Percentiles rank a stretch among this genome's conserved stretches.
These are phyloP conservation scores for Petrocephalus microphthalmus DNA, from an alignment of 2,113 vertebrate genomes.

Conservation along the genomic window DNA sequence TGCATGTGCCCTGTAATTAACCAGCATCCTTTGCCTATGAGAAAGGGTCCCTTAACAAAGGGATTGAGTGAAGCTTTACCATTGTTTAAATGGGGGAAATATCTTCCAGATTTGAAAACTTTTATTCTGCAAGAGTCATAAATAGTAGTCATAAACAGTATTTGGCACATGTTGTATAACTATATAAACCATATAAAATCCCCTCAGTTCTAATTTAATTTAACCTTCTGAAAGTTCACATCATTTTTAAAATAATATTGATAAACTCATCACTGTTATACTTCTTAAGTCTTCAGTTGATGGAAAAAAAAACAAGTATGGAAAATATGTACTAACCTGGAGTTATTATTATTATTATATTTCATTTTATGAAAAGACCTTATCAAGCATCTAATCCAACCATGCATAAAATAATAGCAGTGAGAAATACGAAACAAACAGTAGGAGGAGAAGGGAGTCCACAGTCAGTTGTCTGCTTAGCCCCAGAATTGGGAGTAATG, in stretches of 20 bases:
- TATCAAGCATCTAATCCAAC: neutral
- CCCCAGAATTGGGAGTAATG: neutral
- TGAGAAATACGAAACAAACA: neutral
- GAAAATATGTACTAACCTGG: neutral
- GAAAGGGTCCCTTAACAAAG: neutral
- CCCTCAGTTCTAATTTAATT: neutral
- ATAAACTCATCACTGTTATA: neutral
- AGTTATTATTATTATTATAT: neutral
- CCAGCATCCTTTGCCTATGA: neutral
- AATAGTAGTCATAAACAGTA: neutral
- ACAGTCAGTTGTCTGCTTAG: neutral
- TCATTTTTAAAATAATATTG: neutral
- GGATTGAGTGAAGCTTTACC: neutral
- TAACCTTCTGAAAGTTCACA: neutral
- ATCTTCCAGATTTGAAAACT: neutral
- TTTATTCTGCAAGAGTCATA: neutral
- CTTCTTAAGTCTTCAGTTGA: neutral
- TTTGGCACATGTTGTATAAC: neutral
- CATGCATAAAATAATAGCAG: neutral
- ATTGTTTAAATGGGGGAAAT: neutral
- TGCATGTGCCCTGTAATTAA: neutral
- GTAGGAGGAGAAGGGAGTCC: neutral
- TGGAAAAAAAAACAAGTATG: neutral
- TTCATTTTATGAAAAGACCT: neutral
- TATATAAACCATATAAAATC: neutral